Percentiles rank a stretch among this genome's conserved stretches.
Conservation (phyloP, 2,797 vertebrate species). For the Gephyroberyx darwinii region DNA sequence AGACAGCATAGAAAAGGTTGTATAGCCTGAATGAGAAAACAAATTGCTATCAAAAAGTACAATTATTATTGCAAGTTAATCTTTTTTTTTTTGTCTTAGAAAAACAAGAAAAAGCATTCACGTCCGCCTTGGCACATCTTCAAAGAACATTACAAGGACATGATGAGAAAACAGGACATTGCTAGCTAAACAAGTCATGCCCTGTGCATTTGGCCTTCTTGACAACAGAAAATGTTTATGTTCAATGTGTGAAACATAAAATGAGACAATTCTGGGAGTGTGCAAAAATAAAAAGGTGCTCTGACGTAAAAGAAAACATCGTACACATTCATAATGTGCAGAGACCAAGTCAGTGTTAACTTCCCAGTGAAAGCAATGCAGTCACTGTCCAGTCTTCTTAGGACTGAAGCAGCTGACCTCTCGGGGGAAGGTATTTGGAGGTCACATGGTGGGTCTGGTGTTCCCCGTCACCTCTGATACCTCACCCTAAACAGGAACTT, state of each 20-base stretch:
- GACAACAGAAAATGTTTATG: slow-evolving; percentile 35
- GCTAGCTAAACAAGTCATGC: slow-evolving; percentile 32
- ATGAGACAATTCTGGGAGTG: background rate
- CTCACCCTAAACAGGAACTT: slow-evolving; percentile 36
- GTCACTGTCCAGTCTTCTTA: background rate
- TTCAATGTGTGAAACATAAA: slow-evolving; percentile 31
- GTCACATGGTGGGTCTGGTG: slow-evolving; percentile 1
- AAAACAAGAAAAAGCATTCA: background rate
- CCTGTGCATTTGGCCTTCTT: slow-evolving; percentile 48
- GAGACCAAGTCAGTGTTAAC: background rate
- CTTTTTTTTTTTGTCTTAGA: slow-evolving; percentile 24
- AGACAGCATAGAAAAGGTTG: background rate
- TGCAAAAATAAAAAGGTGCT: background rate
- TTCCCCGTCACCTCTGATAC: background rate
- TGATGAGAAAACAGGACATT: slow-evolving; percentile 41
- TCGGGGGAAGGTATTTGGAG: background rate
- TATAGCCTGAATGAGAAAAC: slow-evolving; percentile 9
- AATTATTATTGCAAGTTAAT: slow-evolving; percentile 1
- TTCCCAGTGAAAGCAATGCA: slow-evolving; percentile 10
- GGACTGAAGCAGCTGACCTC: slow-evolving; percentile 1
- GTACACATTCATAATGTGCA: background rate
- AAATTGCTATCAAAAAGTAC: slow-evolving; percentile 1
- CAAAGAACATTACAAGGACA: slow-evolving; percentile 37
- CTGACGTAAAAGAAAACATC: background rate
- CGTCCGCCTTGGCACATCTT: slow-evolving; percentile 64